Evolutionary conservation across 2,113 vertebrate genomes (phyloP).

Genomic region (Eretmochelys imbricata): DNA sequence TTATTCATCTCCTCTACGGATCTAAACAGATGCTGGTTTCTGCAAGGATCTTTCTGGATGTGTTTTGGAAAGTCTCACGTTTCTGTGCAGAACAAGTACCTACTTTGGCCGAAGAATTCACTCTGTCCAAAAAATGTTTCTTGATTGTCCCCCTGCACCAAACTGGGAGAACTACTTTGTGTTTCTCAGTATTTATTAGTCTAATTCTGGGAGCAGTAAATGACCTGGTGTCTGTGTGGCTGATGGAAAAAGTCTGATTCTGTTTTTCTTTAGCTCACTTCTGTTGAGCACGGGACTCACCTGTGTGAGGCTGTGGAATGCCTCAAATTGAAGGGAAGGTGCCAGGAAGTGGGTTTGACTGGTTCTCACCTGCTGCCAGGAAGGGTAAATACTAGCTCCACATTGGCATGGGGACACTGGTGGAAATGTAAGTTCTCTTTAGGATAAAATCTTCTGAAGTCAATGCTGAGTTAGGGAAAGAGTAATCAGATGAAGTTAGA

Average conservation of each 20-base stretch:
- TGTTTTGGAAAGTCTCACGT: background rate
- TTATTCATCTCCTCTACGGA: rapidly evolving
- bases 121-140: background rate
- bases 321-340: background rate
- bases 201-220: background rate
- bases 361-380: background rate
- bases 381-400: background rate
- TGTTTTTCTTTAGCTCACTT: background rate
- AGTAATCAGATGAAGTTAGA: background rate
- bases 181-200: background rate
- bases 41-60: background rate
- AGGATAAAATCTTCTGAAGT: background rate
- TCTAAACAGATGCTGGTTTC: background rate
- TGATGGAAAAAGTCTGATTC: too few species aligned
- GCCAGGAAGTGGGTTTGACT: background rate
- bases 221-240: background rate
- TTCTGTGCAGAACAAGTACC: background rate
- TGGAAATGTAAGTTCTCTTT: background rate
- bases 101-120: background rate
- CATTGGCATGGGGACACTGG: background rate
- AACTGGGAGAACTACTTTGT: background rate
- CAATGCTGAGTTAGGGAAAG: background rate
- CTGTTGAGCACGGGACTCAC: background rate
- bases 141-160: background rate
- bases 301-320: background rate